These are phyloP conservation scores for Molossus molossus DNA, from an alignment of 2,797 vertebrate species.

Conservation along the genomic window DNA sequence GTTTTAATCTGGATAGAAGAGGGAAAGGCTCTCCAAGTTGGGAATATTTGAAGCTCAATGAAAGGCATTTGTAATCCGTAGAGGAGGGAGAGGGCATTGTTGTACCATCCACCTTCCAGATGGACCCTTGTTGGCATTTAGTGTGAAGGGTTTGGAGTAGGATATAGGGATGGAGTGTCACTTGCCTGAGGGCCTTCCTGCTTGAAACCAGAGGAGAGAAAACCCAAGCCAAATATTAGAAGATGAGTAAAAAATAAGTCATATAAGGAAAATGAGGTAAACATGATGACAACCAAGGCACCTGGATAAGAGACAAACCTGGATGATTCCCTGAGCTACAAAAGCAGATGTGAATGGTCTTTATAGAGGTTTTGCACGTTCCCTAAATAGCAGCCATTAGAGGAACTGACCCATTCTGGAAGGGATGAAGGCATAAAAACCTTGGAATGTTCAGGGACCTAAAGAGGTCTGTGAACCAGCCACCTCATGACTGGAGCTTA, in stretches of 20 bases:
- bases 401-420: neutral
- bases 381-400: neutral
- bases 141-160: neutral
- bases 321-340: slow-evolving; percentile 20
- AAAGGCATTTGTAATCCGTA: neutral
- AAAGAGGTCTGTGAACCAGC: neutral
- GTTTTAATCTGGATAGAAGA: neutral
- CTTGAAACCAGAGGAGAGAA: neutral
- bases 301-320: neutral
- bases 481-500: neutral
- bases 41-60: neutral
- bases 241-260: slow-evolving; percentile 26
- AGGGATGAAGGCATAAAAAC: neutral
- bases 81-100: neutral
- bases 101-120: neutral
- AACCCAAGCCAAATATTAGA: slow-evolving; percentile 2
- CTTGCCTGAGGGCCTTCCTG: neutral
- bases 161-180: neutral
- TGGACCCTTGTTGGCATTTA: neutral
- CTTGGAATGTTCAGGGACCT: neutral
- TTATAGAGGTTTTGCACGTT: neutral
- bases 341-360: neutral
- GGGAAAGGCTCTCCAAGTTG: neutral
- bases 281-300: neutral
- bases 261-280: neutral